These are phyloP conservation scores for Dromococcyx pavoninus DNA, from an alignment of 2,797 vertebrate genomes.

Conservation along the genomic window DNA sequence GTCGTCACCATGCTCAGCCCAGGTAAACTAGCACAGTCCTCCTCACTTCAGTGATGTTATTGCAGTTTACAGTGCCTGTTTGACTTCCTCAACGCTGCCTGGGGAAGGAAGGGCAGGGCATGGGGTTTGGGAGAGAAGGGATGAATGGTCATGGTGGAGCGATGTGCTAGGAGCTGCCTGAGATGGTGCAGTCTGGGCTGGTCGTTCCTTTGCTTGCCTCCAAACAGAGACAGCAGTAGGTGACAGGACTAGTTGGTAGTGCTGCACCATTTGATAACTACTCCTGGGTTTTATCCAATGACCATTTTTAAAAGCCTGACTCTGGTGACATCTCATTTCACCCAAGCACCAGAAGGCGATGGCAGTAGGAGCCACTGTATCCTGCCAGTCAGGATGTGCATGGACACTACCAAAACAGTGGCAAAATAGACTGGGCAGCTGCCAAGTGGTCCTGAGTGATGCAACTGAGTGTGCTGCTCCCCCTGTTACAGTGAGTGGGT, in stretches of 20 bases:
- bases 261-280: not conserved
- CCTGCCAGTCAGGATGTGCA: not conserved
- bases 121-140: not conserved
- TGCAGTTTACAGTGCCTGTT: not conserved
- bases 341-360: not conserved
- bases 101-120: not conserved
- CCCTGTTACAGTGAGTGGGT: not conserved
- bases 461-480: not conserved
- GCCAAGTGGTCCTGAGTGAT: not conserved
- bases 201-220: not conserved
- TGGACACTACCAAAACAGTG: not conserved
- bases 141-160: too few species aligned
- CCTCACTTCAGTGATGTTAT: accelerated
- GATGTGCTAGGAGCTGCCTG: not conserved
- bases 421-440: not conserved
- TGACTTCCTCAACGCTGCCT: not conserved
- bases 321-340: not conserved
- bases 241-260: not conserved
- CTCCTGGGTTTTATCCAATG: not conserved
- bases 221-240: not conserved
- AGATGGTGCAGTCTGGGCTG: not conserved
- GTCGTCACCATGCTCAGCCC: not conserved
- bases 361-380: not conserved
- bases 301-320: not conserved
- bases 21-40: not conserved